Percentiles rank a stretch among this genome's conserved stretches.
Evolutionary conservation across 2,888 invertebrate genomes (phyloP).

Genomic region (Amphiduros pacificus): DNA sequence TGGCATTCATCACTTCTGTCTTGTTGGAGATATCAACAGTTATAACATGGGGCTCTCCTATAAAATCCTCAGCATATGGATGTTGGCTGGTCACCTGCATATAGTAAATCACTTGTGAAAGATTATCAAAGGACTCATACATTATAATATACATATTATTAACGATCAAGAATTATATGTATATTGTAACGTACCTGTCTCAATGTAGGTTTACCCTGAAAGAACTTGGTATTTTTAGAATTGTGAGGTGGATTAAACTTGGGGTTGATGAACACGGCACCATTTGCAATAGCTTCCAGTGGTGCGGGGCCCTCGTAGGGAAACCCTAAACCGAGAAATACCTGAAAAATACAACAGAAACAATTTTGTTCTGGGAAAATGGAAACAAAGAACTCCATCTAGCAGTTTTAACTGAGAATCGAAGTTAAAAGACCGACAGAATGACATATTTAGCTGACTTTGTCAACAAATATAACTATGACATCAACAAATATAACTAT

Average conservation of each 20-base stretch:
- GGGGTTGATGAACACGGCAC: conserved; percentile 61
- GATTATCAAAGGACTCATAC: too few species aligned
- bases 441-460: too few species aligned
- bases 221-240: conserved; percentile 57
- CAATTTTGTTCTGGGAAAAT: not conserved
- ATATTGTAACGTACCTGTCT: conserved; percentile 50
- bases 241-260: conserved; percentile 58
- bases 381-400: too few species aligned
- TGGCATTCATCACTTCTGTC: conserved; percentile 37
- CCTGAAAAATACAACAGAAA: conserved; percentile 30
- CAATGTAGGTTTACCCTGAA: conserved; percentile 61
- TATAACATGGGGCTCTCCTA: conserved; percentile 60
- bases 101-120: too few species aligned
- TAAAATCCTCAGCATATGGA: conserved; percentile 60
- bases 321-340: conserved; percentile 62
- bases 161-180: too few species aligned
- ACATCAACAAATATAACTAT: too few species aligned
- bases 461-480: too few species aligned
- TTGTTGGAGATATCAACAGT: conserved; percentile 58
- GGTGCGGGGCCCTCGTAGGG: conserved; percentile 62
- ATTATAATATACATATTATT: too few species aligned
- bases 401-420: too few species aligned
- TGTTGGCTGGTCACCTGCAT: conserved; percentile 60
- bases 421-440: too few species aligned
- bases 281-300: conserved; percentile 62